phyloP scores from a whole-genome alignment of 2,113 vertebrate species.

The Sander lucioperca region DNA sequence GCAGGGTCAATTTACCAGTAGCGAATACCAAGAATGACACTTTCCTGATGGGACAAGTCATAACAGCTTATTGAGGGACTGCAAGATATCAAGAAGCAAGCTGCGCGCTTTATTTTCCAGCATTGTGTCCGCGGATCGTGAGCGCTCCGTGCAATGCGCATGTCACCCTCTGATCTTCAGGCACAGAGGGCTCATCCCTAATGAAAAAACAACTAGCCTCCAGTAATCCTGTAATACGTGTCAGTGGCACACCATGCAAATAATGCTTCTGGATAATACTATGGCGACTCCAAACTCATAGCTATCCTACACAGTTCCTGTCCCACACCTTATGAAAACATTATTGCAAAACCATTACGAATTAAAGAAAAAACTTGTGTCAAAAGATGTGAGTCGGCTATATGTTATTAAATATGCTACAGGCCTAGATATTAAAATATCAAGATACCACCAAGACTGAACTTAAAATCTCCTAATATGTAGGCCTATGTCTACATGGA shows the following conservation, averaged over 20 bases:
- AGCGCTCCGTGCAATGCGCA: conserved; percentile 72
- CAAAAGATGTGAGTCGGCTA: not conserved
- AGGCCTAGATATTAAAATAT: not conserved
- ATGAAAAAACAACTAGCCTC: conserved; percentile 4
- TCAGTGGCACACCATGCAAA: not conserved
- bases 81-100: conserved; percentile 21
- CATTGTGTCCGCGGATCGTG: conserved; percentile 47
- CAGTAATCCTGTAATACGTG: conserved; percentile 43
- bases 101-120: conserved; percentile 47
- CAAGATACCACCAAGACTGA: not conserved
- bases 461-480: not conserved
- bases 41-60: conserved; percentile 33
- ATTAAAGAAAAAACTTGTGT: not conserved
- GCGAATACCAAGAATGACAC: conserved; percentile 1
- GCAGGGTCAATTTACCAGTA: not conserved
- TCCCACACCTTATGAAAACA: not conserved
- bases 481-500: not conserved
- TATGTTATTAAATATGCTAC: not conserved
- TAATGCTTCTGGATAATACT: not conserved
- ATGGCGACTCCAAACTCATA: not conserved
- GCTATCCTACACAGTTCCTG: not conserved
- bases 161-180: conserved; percentile 75
- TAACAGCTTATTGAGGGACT: conserved; percentile 17
- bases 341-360: not conserved
- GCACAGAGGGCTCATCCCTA: conserved; percentile 65